A percentile compares a stretch with the other conserved stretches of the same genome.
phyloP scores from a whole-genome alignment of 1,140 invertebrate genomes.

The Drosophila truncata region DNA sequence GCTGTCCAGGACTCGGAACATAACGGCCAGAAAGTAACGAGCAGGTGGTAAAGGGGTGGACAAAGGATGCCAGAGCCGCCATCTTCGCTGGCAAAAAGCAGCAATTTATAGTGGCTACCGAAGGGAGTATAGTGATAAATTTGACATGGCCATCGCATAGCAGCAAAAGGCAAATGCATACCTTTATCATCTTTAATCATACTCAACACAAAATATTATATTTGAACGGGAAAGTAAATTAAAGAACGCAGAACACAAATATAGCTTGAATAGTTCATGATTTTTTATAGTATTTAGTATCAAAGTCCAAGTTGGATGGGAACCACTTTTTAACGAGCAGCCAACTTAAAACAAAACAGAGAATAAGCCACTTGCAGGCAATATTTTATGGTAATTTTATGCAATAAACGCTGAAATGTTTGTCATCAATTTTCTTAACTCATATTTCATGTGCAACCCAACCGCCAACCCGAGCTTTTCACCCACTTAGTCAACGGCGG shows the following conservation, averaged over 20 bases:
- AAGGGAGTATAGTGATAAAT: slow-evolving; percentile 73
- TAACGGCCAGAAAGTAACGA: slow-evolving; percentile 35
- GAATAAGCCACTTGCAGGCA: slow-evolving; percentile 60
- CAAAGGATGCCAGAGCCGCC: slow-evolving; percentile 22
- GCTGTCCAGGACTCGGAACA: slow-evolving; percentile 51
- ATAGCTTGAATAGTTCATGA: slow-evolving; percentile 5
- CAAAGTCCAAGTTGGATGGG: not conserved
- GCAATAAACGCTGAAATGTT: slow-evolving; percentile 83
- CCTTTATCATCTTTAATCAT: slow-evolving; percentile 59
- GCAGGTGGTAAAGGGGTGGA: slow-evolving; percentile 12
- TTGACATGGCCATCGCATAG: slow-evolving; percentile 58
- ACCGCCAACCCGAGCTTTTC: not conserved
- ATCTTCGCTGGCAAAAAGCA: slow-evolving; percentile 57
- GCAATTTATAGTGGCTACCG: slow-evolving; percentile 75
- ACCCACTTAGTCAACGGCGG: slow-evolving; percentile 26
- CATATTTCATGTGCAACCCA: slow-evolving; percentile 76
- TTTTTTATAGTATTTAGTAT: slow-evolving; percentile 17
- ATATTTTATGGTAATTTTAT: slow-evolving; percentile 84
- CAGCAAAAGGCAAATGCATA: slow-evolving; percentile 18
- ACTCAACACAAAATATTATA: slow-evolving; percentile 7
- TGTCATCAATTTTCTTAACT: slow-evolving; percentile 84
- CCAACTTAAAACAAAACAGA: slow-evolving; percentile 14
- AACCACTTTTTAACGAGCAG: slow-evolving; percentile 63
- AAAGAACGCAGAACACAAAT: not conserved
- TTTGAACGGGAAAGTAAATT: not conserved